Evolutionary conservation across 2,797 vertebrate species (phyloP).

Genomic region (Sciurus vulgaris): DNA sequence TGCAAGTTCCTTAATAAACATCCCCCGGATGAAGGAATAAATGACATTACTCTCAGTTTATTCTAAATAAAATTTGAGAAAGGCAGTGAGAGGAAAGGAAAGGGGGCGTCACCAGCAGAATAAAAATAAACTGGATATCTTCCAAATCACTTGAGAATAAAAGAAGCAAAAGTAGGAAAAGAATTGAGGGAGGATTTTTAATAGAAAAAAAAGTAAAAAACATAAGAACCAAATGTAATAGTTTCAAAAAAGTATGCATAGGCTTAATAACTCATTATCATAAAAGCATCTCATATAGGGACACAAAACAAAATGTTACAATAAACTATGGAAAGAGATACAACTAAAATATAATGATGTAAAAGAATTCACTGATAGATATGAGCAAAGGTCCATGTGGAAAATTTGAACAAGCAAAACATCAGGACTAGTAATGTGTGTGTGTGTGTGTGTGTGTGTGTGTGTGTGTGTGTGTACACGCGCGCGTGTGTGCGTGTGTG

Average conservation of each 20-base stretch:
- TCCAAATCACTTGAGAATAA: conserved; percentile 72
- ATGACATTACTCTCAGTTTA: neutral
- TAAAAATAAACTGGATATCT: conserved; percentile 76
- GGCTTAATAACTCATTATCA: neutral
- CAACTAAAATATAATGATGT: conserved; percentile 31
- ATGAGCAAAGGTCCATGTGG: neutral
- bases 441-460: neutral
- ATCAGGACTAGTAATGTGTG: neutral
- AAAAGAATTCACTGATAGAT: neutral
- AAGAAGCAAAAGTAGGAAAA: conserved; percentile 64
- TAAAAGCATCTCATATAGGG: neutral
- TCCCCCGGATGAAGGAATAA: neutral
- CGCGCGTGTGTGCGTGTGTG: too few species aligned
- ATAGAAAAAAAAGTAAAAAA: neutral
- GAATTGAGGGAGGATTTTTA: conserved; percentile 1
- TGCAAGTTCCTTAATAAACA: neutral
- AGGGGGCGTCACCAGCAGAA: conserved; percentile 45
- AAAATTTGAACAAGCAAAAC: neutral
- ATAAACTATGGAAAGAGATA: neutral
- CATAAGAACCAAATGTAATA: neutral
- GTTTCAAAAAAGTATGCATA: conserved; percentile 24
- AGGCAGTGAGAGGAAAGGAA: conserved; percentile 32
- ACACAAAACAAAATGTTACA: conserved; percentile 3
- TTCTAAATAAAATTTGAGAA: conserved; percentile 64
- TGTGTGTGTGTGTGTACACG: neutral